A percentile compares a stretch with the other conserved stretches of the same genome.
Conservation (phyloP, 2,113 vertebrate genomes). For the Chaetodon auriga region DNA sequence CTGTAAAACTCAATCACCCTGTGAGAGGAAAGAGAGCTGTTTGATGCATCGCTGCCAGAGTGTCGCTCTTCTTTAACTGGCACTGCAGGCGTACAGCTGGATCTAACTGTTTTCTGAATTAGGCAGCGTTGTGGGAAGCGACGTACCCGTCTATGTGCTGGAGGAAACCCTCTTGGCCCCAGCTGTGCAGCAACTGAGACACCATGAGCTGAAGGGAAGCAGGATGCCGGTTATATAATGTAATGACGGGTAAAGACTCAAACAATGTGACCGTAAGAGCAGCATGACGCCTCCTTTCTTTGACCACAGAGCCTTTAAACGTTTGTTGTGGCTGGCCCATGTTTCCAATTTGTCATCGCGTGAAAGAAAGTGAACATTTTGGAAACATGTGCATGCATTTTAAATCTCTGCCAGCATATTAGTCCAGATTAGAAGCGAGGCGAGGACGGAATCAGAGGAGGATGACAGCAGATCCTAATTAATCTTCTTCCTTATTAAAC, state of each 20-base stretch:
- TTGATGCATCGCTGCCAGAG: not conserved
- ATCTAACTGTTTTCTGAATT: not conserved
- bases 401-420: not conserved
- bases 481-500: slow-evolving; percentile 7
- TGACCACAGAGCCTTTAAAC: not conserved
- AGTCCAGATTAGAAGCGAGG: slow-evolving; percentile 19
- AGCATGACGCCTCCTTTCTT: not conserved
- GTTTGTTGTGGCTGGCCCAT: not conserved
- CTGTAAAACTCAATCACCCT: slow-evolving; percentile 93
- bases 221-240: not conserved
- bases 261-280: slow-evolving; percentile 13
- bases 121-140: not conserved
- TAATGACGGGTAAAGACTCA: not conserved
- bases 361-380: not conserved
- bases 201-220: slow-evolving; percentile 86
- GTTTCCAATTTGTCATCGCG: not conserved
- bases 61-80: not conserved
- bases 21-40: slow-evolving; percentile 39
- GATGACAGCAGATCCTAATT: not conserved
- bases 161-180: slow-evolving; percentile 93
- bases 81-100: not conserved
- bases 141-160: slow-evolving; percentile 89
- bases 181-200: slow-evolving; percentile 89
- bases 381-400: not conserved
- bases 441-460: slow-evolving; percentile 6